Evolutionary conservation across 2,797 vertebrate species (phyloP), one percentile per base, ranked within the genome.

Genomic region (Luscinia luscinia): DNA sequence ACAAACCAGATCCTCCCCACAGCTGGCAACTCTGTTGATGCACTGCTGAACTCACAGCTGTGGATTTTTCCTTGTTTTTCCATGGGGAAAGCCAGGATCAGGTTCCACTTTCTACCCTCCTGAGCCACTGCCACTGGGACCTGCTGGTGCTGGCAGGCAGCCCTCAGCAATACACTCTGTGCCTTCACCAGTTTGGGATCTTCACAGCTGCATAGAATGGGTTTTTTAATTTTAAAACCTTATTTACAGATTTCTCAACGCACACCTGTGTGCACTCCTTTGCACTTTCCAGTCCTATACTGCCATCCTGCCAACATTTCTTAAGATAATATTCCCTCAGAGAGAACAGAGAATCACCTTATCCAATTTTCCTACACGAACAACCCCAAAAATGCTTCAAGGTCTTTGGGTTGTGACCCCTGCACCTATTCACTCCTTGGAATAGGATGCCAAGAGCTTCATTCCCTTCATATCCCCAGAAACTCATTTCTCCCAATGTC

Each of bases 81-180:
- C 55, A 30, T 2, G 12, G 23, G 34, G 12, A 38, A 70, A 74
- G 48, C 2, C 4, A 41, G 74, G 49, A 72, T 28, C 57, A 16
- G 36, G 28, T 30, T 41, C 27, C 28, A 5, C 22, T 32, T 70
- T 17, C 36, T 34, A 27, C 36, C 45, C 17, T 55, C 66, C 69
- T 16, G 12, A 83, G 59, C 22, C 34, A 23, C 24, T n/a, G 36
- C 24, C 6, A 6, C 43, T 13, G 38, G 45, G 54, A 38, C 12
- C 17, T 0, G 19, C 21, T 3, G 15, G 30, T 1, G 9, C 66
- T 40, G 55, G 75, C 49, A 59, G n/a, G 21, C 59, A 58, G 70
- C 64, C 38, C 23, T 14, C 0, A 0, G 61, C 1, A 5, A 49
- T 1, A 15, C 0, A 11, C 0, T 0, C 23, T 13, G 46, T 1